phyloP scores from a whole-genome alignment of 2,888 invertebrate genomes.

The Lottia gigantea region DNA sequence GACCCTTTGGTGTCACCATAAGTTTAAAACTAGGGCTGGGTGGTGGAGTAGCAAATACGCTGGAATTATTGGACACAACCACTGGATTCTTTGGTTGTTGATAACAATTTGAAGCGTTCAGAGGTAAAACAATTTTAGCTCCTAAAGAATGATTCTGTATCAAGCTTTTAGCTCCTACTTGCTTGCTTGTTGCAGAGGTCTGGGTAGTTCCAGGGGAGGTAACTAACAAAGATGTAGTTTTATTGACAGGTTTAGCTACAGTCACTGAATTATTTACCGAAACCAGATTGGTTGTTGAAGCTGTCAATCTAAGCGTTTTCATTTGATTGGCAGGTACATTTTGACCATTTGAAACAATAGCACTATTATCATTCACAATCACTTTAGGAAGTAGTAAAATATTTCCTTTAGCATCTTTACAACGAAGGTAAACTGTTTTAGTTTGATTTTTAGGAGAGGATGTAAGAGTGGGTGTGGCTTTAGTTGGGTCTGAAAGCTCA shows the following conservation, averaged over 20 bases:
- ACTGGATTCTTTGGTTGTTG: not conserved
- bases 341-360: not conserved
- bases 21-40: slow-evolving; percentile 3
- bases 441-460: slow-evolving; percentile 11
- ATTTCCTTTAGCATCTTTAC: slow-evolving; percentile 53
- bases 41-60: not conserved
- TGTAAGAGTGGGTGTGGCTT: no score
- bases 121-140: no score
- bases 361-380: not conserved
- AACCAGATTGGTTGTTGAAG: not conserved
- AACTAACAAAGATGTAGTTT: not conserved
- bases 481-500: no score
- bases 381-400: slow-evolving; percentile 48
- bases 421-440: slow-evolving; percentile 39
- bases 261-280: not conserved
- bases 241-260: not conserved
- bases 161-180: no score
- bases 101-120: no score
- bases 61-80: not conserved
- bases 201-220: no score
- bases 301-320: not conserved
- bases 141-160: no score
- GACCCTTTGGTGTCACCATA: slow-evolving; percentile 11
- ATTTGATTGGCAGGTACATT: not conserved
- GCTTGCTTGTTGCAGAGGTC: no score